Evolutionary conservation across 2,888 invertebrate species (phyloP).

Genomic region (Drosophila kanekoi): DNA sequence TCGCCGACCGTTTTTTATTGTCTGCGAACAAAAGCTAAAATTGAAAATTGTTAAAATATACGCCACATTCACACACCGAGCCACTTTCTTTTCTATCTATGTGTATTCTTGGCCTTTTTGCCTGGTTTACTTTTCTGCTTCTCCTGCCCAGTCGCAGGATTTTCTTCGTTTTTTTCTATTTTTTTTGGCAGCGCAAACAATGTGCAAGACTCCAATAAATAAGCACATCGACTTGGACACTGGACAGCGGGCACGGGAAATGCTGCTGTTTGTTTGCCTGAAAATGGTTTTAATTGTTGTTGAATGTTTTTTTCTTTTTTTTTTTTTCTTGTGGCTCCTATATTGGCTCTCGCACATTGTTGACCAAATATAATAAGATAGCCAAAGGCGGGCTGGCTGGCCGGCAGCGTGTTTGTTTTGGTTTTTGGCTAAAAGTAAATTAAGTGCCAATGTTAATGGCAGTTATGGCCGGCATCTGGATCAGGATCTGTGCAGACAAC

Average conservation of each 20-base stretch:
- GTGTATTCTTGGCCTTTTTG: constrained; percentile 72
- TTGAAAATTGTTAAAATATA: constrained; percentile 79
- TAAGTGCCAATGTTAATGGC: constrained; percentile 80
- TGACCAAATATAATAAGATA: constrained; percentile 78
- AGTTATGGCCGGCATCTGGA: constrained; percentile 78
- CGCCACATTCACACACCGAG: constrained; percentile 49
- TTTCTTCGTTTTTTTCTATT: constrained; percentile 14
- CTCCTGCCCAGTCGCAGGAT: constrained; percentile 1
- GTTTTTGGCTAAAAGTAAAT: constrained; percentile 76
- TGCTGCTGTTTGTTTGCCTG: constrained; percentile 67
- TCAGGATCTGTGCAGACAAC: constrained; percentile 60
- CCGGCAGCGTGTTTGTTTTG: constrained; percentile 66
- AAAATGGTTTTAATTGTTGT: constrained; percentile 79
- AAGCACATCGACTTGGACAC: constrained; percentile 53
- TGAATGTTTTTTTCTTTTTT: constrained; percentile 42
- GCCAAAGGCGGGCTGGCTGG: constrained; percentile 31
- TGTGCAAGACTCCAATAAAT: constrained; percentile 79
- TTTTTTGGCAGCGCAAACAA: constrained; percentile 66
- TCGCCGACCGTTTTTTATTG: constrained; percentile 46
- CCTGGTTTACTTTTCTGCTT: constrained; percentile 70
- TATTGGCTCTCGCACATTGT: constrained; percentile 65
- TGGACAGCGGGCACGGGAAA: constrained; percentile 37
- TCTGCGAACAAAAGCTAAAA: constrained; percentile 75
- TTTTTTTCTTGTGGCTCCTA: constrained; percentile 46
- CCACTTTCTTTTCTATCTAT: constrained; percentile 63